Conservation (phyloP, 2,113 vertebrate species). For the Sapajus apella region DNA sequence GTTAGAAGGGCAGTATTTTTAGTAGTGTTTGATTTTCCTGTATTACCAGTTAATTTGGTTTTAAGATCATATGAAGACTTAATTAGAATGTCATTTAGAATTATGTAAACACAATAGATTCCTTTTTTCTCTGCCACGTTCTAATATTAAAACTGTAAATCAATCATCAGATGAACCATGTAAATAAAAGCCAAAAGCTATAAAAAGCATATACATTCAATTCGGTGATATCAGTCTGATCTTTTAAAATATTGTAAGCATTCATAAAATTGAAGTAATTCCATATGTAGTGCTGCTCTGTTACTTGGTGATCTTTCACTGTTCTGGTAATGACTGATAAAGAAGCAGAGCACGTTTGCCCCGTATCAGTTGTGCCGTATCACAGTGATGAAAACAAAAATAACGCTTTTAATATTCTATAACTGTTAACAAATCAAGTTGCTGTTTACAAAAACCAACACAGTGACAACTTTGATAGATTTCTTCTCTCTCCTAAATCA, state of each 20-base stretch:
- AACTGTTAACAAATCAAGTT: background rate
- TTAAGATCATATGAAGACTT: slow-evolving; percentile 44
- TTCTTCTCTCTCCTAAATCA: background rate
- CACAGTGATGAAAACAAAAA: background rate
- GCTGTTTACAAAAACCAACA: background rate
- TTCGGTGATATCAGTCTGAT: background rate
- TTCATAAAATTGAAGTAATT: background rate
- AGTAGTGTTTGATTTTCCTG: slow-evolving; percentile 23
- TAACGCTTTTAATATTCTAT: background rate
- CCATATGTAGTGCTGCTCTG: background rate
- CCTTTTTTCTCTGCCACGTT: background rate
- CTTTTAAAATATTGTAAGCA: background rate
- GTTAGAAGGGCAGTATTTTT: slow-evolving; percentile 47
- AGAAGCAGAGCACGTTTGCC: background rate
- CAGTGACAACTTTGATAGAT: background rate
- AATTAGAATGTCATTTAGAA: background rate
- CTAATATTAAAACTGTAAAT: background rate
- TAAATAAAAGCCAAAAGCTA: slow-evolving; percentile 15
- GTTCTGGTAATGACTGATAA: background rate
- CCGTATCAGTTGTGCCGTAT: background rate
- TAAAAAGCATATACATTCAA: background rate
- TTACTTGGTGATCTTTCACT: background rate
- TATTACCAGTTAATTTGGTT: background rate
- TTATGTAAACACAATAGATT: slow-evolving; percentile 16
- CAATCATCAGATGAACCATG: background rate